Percentiles rank a stretch among this genome's conserved stretches.
These are phyloP conservation scores for Yponomeuta sedellus DNA, from an alignment of 2,888 invertebrate genomes.

Conservation along the genomic window DNA sequence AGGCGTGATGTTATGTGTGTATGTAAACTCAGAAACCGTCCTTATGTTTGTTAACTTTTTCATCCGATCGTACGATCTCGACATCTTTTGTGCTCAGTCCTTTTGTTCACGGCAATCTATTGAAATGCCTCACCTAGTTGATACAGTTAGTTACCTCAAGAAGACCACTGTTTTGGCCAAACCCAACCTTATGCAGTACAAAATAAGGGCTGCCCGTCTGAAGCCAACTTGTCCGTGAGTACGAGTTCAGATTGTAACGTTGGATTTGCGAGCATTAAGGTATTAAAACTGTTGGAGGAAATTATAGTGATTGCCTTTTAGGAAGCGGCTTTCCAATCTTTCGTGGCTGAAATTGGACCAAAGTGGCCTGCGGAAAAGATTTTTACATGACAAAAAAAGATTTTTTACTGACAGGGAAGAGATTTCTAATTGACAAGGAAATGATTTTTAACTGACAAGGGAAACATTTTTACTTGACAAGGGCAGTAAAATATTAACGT, in stretches of 20 bases:
- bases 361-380: not conserved
- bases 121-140: not conserved
- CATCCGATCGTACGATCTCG: not conserved
- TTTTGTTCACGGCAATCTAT: not conserved
- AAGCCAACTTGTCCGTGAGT: too few species aligned
- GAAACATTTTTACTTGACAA: not conserved
- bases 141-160: not conserved
- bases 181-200: too few species aligned
- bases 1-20: too few species aligned
- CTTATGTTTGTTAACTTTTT: not conserved
- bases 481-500: too few species aligned
- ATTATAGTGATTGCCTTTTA: conserved; percentile 3
- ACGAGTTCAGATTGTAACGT: not conserved
- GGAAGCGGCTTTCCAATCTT: not conserved
- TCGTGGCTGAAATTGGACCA: not conserved
- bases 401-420: too few species aligned
- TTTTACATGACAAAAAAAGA: not conserved
- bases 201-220: too few species aligned
- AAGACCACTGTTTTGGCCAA: not conserved
- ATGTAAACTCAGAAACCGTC: not conserved
- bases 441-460: too few species aligned
- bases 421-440: too few species aligned
- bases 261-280: not conserved
- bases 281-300: conserved; percentile 1
- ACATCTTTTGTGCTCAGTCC: not conserved